Evolutionary conservation across 2,113 vertebrate species (phyloP).

Genomic region (Psilopsiagon aymara): DNA sequence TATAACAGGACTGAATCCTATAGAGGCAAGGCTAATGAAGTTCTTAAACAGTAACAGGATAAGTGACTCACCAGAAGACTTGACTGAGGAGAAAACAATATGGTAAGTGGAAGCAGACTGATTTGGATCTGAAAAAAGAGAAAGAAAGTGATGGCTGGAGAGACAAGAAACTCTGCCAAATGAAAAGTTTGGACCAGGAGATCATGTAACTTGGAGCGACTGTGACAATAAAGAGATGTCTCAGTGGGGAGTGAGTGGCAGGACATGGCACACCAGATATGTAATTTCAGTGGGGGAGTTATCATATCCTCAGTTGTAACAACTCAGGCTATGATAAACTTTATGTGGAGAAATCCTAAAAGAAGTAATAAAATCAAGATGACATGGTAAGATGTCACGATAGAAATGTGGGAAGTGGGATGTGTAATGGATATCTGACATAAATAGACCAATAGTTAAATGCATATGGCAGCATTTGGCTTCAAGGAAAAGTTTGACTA

Average conservation of each 20-base stretch:
- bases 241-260: neutral
- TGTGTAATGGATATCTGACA: neutral
- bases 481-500: neutral
- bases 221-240: neutral
- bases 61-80: neutral
- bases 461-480: neutral
- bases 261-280: neutral
- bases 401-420: neutral
- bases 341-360: neutral
- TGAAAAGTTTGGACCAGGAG: neutral
- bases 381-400: neutral
- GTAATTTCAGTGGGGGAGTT: neutral
- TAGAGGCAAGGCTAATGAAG: neutral
- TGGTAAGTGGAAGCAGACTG: neutral
- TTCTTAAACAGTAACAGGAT: neutral
- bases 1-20: neutral
- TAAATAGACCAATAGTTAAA: neutral
- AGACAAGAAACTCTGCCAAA: neutral
- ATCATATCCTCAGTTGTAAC: neutral
- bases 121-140: neutral
- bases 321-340: neutral
- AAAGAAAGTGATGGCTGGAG: neutral
- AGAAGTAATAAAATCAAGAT: neutral
- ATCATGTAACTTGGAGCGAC: neutral
- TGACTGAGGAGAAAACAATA: neutral